Percentiles rank a stretch among this genome's conserved stretches.
Evolutionary conservation across 2,888 invertebrate species (phyloP).

Genomic region (Cataglyphis cursor): DNA sequence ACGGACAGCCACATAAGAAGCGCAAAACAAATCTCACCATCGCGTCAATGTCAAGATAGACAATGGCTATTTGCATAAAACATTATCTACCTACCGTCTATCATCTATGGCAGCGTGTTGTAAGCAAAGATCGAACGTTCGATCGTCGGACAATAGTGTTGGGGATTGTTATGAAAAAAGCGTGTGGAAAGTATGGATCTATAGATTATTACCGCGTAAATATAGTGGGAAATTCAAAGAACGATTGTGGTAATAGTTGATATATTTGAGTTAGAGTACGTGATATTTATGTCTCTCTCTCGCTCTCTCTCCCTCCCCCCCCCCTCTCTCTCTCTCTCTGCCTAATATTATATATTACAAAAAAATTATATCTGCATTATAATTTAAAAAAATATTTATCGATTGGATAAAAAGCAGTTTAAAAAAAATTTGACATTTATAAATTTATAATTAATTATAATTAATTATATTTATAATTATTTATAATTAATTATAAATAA

Average conservation of each 20-base stretch:
- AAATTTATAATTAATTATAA: no score
- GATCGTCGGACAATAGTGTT: conserved; percentile 76
- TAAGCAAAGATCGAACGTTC: conserved; percentile 38
- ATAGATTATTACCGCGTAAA: conserved; percentile 56
- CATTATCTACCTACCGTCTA: conserved; percentile 77
- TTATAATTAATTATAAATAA: no score
- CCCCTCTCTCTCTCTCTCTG: not conserved
- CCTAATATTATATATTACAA: not conserved
- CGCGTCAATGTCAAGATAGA: conserved; percentile 77
- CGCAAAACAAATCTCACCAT: conserved; percentile 71
- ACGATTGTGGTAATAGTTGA: not conserved
- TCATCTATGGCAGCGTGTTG: conserved; percentile 72
- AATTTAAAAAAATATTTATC: not conserved
- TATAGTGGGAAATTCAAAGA: conserved; percentile 20
- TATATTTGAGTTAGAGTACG: not conserved
- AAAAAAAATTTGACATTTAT: not conserved
- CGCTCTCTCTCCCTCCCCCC: no score
- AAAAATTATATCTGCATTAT: not conserved
- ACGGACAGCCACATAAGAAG: conserved; percentile 52
- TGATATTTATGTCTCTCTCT: no score
- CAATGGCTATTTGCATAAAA: conserved; percentile 84
- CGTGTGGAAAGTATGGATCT: conserved; percentile 59
- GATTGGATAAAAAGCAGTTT: not conserved
- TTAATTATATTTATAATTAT: no score
- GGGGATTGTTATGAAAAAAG: conserved; percentile 61